These are phyloP conservation scores for Ageneiosus marmoratus DNA, from an alignment of 2,113 vertebrate genomes.

Conservation along the genomic window DNA sequence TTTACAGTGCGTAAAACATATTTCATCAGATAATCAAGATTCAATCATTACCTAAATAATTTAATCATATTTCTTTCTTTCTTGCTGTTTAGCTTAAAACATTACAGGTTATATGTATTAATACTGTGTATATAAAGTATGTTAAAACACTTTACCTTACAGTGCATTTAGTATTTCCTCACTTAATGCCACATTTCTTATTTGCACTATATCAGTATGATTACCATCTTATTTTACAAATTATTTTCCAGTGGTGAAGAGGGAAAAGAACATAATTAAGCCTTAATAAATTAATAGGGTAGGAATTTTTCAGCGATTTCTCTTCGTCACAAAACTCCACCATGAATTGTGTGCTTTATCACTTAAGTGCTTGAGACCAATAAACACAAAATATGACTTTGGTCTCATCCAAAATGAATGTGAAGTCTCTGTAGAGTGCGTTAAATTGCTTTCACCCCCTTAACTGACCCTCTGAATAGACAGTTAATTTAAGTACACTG, in stretches of 20 bases:
- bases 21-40: not conserved
- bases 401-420: slow-evolving; percentile 64
- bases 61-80: not conserved
- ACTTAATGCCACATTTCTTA: slow-evolving; percentile 21
- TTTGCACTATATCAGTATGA: slow-evolving; percentile 13
- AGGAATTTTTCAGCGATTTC: slow-evolving; percentile 58
- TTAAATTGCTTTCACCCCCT: slow-evolving; percentile 72
- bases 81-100: not conserved
- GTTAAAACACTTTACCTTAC: slow-evolving; percentile 4
- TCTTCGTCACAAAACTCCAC: slow-evolving; percentile 49
- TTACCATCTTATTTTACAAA: slow-evolving; percentile 50
- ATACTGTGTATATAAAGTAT: not conserved
- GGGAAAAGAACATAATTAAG: slow-evolving; percentile 61
- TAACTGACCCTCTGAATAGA: slow-evolving; percentile 62
- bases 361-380: slow-evolving; percentile 64
- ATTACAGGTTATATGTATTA: not conserved
- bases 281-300: slow-evolving; percentile 62
- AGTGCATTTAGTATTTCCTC: slow-evolving; percentile 15
- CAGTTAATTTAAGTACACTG: slow-evolving; percentile 50
- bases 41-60: not conserved
- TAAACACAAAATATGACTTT: slow-evolving; percentile 61
- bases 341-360: slow-evolving; percentile 58
- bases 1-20: not conserved
- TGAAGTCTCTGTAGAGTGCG: slow-evolving; percentile 63
- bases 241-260: slow-evolving; percentile 45